Evolutionary conservation across 1,140 invertebrate species (phyloP).

Genomic region (Doryteuthis pealeii): DNA sequence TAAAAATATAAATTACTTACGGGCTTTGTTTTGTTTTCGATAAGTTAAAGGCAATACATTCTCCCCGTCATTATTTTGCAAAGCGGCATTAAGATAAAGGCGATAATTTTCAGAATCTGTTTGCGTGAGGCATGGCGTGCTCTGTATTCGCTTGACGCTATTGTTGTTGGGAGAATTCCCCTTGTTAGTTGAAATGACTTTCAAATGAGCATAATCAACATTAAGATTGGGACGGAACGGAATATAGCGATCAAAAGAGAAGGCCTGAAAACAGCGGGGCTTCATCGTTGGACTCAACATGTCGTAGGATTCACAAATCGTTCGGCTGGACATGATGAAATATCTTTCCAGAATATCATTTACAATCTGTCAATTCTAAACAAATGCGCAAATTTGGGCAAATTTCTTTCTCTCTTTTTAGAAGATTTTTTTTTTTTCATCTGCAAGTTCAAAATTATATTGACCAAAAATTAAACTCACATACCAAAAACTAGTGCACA

Average conservation of each 20-base stretch:
- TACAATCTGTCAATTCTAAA: no score
- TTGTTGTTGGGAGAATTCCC: background rate
- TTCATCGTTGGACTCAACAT: background rate
- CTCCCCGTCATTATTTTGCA: background rate
- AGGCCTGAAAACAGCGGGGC: background rate
- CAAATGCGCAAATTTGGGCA: no score
- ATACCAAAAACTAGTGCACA: no score
- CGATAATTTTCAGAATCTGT: background rate
- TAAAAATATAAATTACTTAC: no score
- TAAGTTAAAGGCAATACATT: background rate
- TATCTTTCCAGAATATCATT: no score
- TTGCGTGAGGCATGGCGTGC: background rate
- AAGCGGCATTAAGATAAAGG: background rate
- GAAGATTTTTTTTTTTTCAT: no score
- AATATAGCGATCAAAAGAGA: conserved; percentile 3
- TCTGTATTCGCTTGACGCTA: background rate
- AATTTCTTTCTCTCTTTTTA: no score
- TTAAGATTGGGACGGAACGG: background rate
- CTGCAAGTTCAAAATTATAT: no score
- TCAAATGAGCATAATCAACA: conserved; percentile 2
- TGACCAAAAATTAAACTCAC: no score
- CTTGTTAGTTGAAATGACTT: background rate
- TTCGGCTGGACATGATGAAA: no score
- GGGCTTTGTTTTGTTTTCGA: no score
- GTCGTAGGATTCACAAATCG: no score